Percentiles rank a stretch among this genome's conserved stretches.
phyloP scores from a whole-genome alignment of 2,888 invertebrate species.

The Gortyna flavago region DNA sequence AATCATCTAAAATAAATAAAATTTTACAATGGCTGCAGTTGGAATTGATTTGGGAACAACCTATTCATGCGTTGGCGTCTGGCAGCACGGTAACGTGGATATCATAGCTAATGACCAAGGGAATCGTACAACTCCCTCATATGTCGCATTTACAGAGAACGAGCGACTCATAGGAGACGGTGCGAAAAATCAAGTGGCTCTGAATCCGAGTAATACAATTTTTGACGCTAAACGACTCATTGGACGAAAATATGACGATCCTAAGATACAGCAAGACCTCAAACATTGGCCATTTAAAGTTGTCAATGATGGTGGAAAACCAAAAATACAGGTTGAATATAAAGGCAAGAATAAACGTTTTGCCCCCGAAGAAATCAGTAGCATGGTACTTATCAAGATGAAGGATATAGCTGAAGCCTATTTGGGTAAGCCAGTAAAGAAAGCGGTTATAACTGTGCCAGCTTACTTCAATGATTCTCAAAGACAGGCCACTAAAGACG shows the following conservation, averaged over 20 bases:
- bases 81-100: constrained; percentile 92
- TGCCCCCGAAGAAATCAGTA: constrained; percentile 93
- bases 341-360: constrained; percentile 91
- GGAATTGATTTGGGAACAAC: constrained; percentile 90
- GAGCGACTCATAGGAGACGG: constrained; percentile 92
- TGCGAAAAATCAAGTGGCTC: constrained; percentile 92
- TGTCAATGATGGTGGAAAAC: constrained; percentile 91
- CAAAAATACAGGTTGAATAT: constrained; percentile 91
- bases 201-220: constrained; percentile 94
- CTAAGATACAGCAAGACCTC: constrained; percentile 93
- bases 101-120: constrained; percentile 92
- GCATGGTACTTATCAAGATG: constrained; percentile 91
- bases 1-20: constrained; percentile 23
- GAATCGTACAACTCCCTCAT: constrained; percentile 93
- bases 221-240: constrained; percentile 96
- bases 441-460: constrained; percentile 95
- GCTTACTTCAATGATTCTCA: constrained; percentile 94
- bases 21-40: constrained; percentile 82
- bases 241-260: constrained; percentile 94
- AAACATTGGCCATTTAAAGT: constrained; percentile 96
- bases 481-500: constrained; percentile 95
- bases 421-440: constrained; percentile 91
- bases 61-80: constrained; percentile 88
- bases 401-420: constrained; percentile 93
- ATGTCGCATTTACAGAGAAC: constrained; percentile 92